phyloP scores from a whole-genome alignment of 2,888 invertebrate genomes.

The Drosophila prostipennis region DNA sequence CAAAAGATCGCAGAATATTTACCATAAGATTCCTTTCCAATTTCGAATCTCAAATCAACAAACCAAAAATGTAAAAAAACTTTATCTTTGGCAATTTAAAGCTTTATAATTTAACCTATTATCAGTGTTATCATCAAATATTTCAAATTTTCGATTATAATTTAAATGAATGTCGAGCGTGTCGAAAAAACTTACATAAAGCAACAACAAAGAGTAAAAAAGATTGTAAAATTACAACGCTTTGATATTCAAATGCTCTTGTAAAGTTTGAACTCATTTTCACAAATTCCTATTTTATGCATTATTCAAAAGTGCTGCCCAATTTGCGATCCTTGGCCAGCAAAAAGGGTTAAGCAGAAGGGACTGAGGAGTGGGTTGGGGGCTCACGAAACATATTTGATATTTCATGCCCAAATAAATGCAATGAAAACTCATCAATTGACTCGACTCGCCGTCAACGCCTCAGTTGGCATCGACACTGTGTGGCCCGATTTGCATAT shows the following conservation, averaged over 20 bases:
- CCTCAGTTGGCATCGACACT: slow-evolving; percentile 44
- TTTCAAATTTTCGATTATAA: slow-evolving; percentile 43
- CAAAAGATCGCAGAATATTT: too few species aligned
- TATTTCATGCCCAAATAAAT: slow-evolving; percentile 74
- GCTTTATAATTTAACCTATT: slow-evolving; percentile 2
- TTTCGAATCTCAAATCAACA: too few species aligned
- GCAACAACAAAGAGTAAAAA: slow-evolving; percentile 18
- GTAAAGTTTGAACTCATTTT: slow-evolving; percentile 70
- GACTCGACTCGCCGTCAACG: slow-evolving; percentile 55
- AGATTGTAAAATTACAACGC: slow-evolving; percentile 41
- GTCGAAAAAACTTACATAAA: slow-evolving; percentile 6
- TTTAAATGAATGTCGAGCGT: slow-evolving; percentile 41
- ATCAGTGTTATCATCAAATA: slow-evolving; percentile 16
- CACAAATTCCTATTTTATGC: slow-evolving; percentile 63
- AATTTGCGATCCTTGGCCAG: slow-evolving; percentile 38
- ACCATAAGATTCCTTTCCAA: too few species aligned
- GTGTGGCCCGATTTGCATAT: slow-evolving; percentile 74
- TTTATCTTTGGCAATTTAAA: neutral
- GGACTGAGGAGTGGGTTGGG: neutral
- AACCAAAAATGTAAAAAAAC: too few species aligned
- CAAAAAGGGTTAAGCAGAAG: slow-evolving; percentile 60
- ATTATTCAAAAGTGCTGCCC: slow-evolving; percentile 69
- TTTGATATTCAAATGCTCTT: slow-evolving; percentile 78
- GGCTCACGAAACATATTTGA: slow-evolving; percentile 55
- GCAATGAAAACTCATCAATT: slow-evolving; percentile 76